Evolutionary conservation across 2,113 vertebrate species (phyloP).

Genomic region (Electrona antarctica): DNA sequence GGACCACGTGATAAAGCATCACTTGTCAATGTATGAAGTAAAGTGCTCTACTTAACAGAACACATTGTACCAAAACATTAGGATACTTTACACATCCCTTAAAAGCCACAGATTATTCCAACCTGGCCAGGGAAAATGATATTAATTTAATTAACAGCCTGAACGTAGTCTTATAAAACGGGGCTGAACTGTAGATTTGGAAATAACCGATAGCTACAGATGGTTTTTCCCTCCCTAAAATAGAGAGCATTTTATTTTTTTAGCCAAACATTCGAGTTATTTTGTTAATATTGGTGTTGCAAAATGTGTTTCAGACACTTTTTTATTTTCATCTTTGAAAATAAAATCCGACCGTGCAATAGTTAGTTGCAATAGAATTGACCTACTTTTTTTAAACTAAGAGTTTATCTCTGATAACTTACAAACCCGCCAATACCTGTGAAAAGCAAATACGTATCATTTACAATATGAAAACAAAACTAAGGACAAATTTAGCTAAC

Average conservation of each 20-base stretch:
- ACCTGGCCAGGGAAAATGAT: conserved; percentile 29
- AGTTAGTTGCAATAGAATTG: conserved; percentile 40
- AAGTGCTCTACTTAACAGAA: conserved; percentile 15
- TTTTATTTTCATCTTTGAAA: conserved; percentile 26
- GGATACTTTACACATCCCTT: conserved; percentile 24
- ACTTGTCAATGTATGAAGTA: conserved; percentile 35
- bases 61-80: conserved; percentile 5
- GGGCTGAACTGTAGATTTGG: conserved; percentile 8
- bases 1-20: neutral
- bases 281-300: conserved; percentile 14
- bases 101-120: conserved; percentile 14
- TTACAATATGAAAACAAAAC: conserved; percentile 66
- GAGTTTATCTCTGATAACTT: conserved; percentile 47
- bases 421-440: conserved; percentile 31
- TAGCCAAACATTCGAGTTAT: conserved; percentile 5
- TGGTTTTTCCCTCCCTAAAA: conserved; percentile 4
- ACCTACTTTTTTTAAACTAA: conserved; percentile 58
- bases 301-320: neutral
- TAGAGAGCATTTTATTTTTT: neutral
- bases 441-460: conserved; percentile 63
- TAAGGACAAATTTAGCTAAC: conserved; percentile 64
- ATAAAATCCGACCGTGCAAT: conserved; percentile 47
- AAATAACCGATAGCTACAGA: conserved; percentile 22
- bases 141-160: conserved; percentile 1
- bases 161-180: conserved; percentile 26